Evolutionary conservation across 2,888 invertebrate genomes (phyloP).

Genomic region (Drosophila sordidula): DNA sequence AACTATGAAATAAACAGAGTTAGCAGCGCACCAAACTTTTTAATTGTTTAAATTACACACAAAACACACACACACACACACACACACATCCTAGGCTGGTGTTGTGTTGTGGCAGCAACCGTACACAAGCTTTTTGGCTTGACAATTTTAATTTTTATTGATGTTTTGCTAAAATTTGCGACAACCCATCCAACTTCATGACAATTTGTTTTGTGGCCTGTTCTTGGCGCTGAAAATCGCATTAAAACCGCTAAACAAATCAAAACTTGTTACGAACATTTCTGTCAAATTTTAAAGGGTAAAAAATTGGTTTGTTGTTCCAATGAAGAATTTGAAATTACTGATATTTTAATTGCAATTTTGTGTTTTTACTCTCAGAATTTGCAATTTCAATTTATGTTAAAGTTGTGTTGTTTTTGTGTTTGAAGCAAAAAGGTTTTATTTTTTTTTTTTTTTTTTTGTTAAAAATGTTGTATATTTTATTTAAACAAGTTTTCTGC

Average conservation of each 20-base stretch:
- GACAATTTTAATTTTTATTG: constrained; percentile 65
- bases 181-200: constrained; percentile 21
- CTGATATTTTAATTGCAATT: too few species aligned
- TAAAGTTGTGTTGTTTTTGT: too few species aligned
- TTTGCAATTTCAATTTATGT: too few species aligned
- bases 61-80: constrained; percentile 48
- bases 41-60: constrained; percentile 73
- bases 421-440: too few species aligned
- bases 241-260: constrained; percentile 23
- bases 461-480: too few species aligned
- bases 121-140: constrained; percentile 52
- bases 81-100: constrained; percentile 20
- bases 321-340: too few species aligned
- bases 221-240: background rate
- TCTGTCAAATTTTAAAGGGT: too few species aligned
- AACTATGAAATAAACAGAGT: constrained; percentile 53
- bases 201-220: constrained; percentile 27
- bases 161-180: constrained; percentile 31
- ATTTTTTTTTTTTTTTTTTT: too few species aligned
- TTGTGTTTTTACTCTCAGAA: too few species aligned
- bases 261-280: constrained; percentile 2
- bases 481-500: too few species aligned
- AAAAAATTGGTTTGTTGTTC: too few species aligned
- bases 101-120: constrained; percentile 40
- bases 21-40: constrained; percentile 60